These are phyloP conservation scores for Ctenoplectra terminalis DNA, from an alignment of 1,140 invertebrate species.

Conservation along the genomic window DNA sequence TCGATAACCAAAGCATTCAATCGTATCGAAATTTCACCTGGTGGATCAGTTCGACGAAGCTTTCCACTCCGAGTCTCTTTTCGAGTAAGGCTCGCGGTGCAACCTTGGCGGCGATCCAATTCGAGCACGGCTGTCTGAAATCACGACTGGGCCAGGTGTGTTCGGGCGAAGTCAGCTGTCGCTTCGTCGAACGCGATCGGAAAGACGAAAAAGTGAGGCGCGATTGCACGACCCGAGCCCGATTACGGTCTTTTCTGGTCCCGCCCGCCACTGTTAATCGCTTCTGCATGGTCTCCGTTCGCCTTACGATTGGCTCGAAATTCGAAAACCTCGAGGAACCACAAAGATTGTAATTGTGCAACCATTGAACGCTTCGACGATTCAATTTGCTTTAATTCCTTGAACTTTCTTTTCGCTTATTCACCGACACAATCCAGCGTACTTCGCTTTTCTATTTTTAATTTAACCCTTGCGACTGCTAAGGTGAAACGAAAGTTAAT, in stretches of 20 bases:
- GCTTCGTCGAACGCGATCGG: slow-evolving; percentile 39
- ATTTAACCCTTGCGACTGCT: too few relatives aligned
- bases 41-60: slow-evolving; percentile 7
- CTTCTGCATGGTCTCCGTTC: background rate
- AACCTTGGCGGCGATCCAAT: slow-evolving; percentile 69
- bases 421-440: too few relatives aligned
- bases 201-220: background rate
- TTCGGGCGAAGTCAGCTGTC: slow-evolving; percentile 54
- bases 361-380: background rate
- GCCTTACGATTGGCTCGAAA: background rate
- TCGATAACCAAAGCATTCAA: slow-evolving; percentile 54
- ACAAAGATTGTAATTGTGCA: background rate
- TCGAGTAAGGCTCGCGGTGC: slow-evolving; percentile 21
- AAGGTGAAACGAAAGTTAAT: too few relatives aligned
- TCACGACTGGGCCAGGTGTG: slow-evolving; percentile 51
- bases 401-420: too few relatives aligned
- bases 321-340: background rate
- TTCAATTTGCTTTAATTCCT: too few relatives aligned
- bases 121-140: slow-evolving; percentile 43
- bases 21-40: slow-evolving; percentile 38
- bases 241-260: background rate
- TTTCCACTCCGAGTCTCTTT: slow-evolving; percentile 62
- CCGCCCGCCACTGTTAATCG: background rate
- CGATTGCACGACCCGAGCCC: background rate
- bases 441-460: too few relatives aligned